A percentile compares a stretch with the other conserved stretches of the same genome.
Conservation (phyloP, 2,888 invertebrate species). For the Dexiosoma caninum region DNA sequence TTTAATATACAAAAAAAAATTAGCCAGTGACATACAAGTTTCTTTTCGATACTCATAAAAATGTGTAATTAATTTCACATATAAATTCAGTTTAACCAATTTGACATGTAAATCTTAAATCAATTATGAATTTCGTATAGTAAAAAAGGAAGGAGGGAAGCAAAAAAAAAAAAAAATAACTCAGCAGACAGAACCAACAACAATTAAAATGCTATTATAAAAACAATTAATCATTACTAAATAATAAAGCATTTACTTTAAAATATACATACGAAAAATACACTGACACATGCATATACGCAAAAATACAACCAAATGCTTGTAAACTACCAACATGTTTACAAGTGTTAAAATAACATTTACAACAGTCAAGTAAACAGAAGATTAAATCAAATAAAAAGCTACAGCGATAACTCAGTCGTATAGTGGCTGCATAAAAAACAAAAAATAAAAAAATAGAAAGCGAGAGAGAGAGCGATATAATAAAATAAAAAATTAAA, state of each 20-base stretch:
- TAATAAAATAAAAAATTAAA: background rate
- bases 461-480: background rate
- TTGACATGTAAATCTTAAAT: conserved; percentile 43
- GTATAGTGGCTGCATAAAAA: background rate
- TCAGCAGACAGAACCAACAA: conserved; percentile 31
- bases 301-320: conserved; percentile 18
- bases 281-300: background rate
- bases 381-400: conserved; percentile 62
- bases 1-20: too few relatives aligned
- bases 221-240: conserved; percentile 53
- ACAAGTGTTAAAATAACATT: conserved; percentile 64
- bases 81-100: conserved; percentile 35
- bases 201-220: conserved; percentile 52
- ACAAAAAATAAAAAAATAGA: too few relatives aligned
- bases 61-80: background rate
- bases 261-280: too few relatives aligned
- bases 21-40: background rate
- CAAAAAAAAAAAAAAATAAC: background rate
- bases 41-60: background rate
- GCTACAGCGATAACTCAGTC: conserved; percentile 22
- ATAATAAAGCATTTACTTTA: conserved; percentile 40
- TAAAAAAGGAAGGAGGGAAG: background rate
- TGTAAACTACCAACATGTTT: conserved; percentile 55
- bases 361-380: conserved; percentile 63
- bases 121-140: conserved; percentile 21